phyloP scores from a whole-genome alignment of 2,113 vertebrate species.

The Phalacrocorax brasilianus region DNA sequence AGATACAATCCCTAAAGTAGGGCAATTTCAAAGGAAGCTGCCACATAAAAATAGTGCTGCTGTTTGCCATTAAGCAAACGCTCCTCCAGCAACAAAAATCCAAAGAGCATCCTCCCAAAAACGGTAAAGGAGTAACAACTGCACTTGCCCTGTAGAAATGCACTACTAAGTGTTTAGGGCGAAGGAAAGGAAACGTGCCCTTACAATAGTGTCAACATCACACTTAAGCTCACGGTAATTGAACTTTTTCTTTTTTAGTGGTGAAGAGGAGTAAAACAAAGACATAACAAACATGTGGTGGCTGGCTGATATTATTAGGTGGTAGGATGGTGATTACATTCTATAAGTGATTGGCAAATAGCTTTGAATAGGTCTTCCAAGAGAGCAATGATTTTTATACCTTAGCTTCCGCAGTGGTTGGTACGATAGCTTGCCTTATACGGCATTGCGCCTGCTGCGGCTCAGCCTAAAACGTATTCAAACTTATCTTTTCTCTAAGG shows the following conservation, averaged over 20 bases:
- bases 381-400: constrained; percentile 20
- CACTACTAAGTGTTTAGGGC: neutral
- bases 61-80: neutral
- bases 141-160: neutral
- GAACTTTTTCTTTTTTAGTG: neutral
- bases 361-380: constrained; percentile 45
- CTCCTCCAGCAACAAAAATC: neutral
- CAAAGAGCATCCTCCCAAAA: neutral
- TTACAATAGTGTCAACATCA: neutral
- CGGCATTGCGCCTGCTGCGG: neutral
- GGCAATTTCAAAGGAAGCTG: neutral
- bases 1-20: neutral
- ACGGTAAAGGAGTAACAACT: neutral
- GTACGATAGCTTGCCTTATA: constrained; percentile 35
- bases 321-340: neutral
- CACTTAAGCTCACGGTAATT: neutral
- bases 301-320: neutral
- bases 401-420: neutral
- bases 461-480: neutral
- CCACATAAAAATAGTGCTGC: neutral
- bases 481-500: constrained; percentile 35
- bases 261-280: neutral
- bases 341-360: constrained; percentile 14
- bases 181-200: neutral
- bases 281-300: neutral